phyloP scores from a whole-genome alignment of 2,113 vertebrate genomes.

The Gymnobelideus leadbeateri region DNA sequence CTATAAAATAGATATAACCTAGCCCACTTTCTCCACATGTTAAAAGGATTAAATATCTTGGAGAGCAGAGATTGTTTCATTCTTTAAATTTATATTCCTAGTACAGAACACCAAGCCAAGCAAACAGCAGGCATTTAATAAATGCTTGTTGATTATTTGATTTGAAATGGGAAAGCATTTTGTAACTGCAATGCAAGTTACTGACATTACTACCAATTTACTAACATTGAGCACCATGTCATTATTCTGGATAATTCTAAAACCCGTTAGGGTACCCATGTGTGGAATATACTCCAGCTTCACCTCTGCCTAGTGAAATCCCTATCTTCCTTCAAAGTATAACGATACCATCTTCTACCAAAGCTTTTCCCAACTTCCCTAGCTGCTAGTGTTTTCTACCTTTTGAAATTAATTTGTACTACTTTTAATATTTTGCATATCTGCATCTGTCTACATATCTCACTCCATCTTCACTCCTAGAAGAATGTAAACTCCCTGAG shows the following conservation, averaged over 20 bases:
- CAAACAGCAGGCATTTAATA: not conserved
- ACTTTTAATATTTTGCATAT: not conserved
- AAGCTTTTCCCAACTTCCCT: not conserved
- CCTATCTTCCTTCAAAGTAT: not conserved
- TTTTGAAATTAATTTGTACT: not conserved
- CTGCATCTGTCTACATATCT: not conserved
- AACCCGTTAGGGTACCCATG: not conserved
- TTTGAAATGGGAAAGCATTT: not conserved
- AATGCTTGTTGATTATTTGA: not conserved
- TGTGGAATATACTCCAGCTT: not conserved
- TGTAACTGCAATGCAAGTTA: not conserved
- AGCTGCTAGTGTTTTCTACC: not conserved
- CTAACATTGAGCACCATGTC: not conserved
- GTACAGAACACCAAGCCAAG: not conserved
- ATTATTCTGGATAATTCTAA: not conserved
- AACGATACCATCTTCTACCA: not conserved
- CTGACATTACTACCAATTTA: not conserved
- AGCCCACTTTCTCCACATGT: not conserved
- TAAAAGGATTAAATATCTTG: not conserved
- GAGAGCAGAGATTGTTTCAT: not conserved
- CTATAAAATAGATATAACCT: not conserved
- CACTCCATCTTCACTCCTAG: not conserved
- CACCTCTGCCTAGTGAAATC: not conserved
- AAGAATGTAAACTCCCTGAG: not conserved
- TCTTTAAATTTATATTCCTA: not conserved